A percentile compares a stretch with the other conserved stretches of the same genome.
Conservation (phyloP, 1,140 invertebrate species). For the Oncopeltus fasciatus region DNA sequence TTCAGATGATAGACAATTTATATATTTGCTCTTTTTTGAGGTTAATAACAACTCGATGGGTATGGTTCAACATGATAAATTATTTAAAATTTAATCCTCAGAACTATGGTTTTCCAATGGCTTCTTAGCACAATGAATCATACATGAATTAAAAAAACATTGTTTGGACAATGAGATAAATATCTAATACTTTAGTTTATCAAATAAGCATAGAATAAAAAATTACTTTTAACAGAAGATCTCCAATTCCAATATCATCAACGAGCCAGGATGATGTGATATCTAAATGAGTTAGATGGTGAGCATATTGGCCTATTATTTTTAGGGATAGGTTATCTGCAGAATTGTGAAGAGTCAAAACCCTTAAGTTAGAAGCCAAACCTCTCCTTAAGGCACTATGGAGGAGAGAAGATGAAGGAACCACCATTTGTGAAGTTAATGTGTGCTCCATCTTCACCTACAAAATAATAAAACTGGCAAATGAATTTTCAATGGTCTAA, state of each 20-base stretch:
- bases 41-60: too few species aligned
- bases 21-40: too few species aligned
- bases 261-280: conserved; percentile 26
- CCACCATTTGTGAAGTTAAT: not conserved
- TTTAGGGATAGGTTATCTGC: conserved; percentile 26
- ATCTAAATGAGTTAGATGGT: conserved; percentile 24
- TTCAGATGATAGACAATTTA: too few species aligned
- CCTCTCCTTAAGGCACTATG: conserved; percentile 13
- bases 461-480: not conserved
- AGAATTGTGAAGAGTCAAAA: conserved; percentile 22
- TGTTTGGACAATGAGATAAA: too few species aligned
- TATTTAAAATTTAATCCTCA: too few species aligned
- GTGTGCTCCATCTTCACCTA: not conserved
- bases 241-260: conserved; percentile 25
- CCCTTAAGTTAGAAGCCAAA: conserved; percentile 19
- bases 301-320: conserved; percentile 23
- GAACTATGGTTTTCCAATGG: too few species aligned
- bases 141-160: too few species aligned
- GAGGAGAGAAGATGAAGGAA: not conserved
- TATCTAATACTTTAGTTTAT: too few species aligned
- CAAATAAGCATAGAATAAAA: too few species aligned
- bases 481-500: too few species aligned
- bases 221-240: conserved; percentile 24
- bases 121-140: too few species aligned
- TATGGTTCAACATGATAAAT: too few species aligned